phyloP scores from a whole-genome alignment of 2,888 invertebrate species.

The Marasmarcha lunaedactyla region DNA sequence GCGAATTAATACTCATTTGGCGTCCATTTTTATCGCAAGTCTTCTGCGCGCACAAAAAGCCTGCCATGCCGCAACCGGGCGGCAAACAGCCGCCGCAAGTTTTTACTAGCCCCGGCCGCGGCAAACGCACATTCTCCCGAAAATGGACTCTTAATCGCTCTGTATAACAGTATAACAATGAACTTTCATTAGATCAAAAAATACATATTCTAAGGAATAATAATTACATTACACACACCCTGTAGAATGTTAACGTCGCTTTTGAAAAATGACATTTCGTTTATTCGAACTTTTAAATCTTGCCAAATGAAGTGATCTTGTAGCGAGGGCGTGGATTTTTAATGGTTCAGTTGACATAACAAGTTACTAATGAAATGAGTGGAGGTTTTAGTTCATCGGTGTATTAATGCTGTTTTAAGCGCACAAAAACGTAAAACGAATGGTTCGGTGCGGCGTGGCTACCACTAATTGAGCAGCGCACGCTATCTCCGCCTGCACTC shows the following conservation, averaged over 20 bases:
- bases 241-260: slow-evolving; percentile 22
- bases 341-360: not conserved
- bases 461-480: slow-evolving; percentile 57
- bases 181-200: no score
- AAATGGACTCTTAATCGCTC: slow-evolving; percentile 27
- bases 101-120: slow-evolving; percentile 26
- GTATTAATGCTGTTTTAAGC: slow-evolving; percentile 48
- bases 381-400: slow-evolving; percentile 45
- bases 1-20: slow-evolving; percentile 68
- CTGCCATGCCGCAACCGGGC: slow-evolving; percentile 25
- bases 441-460: slow-evolving; percentile 36
- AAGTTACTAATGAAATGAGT: slow-evolving; percentile 27
- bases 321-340: slow-evolving; percentile 7
- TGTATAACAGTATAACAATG: no score
- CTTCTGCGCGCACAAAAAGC: slow-evolving; percentile 42
- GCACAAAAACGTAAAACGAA: slow-evolving; percentile 48
- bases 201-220: no score
- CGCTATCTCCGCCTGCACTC: slow-evolving; percentile 45
- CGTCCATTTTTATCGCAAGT: slow-evolving; percentile 54
- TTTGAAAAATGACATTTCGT: slow-evolving; percentile 18
- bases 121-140: slow-evolving; percentile 26
- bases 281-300: slow-evolving; percentile 21
- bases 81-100: slow-evolving; percentile 21
- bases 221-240: slow-evolving; percentile 10
- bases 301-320: slow-evolving; percentile 20